phyloP scores from a whole-genome alignment of 2,888 invertebrate genomes.

The Eugnorisma glareosa region DNA sequence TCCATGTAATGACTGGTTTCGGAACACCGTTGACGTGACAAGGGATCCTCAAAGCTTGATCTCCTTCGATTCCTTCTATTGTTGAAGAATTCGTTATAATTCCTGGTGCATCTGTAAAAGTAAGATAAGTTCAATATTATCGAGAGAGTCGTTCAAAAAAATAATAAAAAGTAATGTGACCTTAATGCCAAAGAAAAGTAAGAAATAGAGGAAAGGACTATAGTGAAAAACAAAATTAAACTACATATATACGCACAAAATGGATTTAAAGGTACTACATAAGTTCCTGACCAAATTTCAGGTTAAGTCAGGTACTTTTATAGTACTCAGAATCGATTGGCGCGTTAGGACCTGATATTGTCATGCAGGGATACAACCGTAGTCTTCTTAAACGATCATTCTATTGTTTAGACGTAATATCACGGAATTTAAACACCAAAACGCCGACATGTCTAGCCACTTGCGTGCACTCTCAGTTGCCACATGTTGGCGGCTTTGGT shows the following conservation, averaged over 20 bases:
- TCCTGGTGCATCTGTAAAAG: conserved; percentile 38
- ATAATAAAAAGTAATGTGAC: neutral
- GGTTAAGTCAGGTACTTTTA: no score
- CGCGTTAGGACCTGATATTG: neutral
- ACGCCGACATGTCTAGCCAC: neutral
- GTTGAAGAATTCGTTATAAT: conserved; percentile 28
- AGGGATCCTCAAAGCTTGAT: conserved; percentile 54
- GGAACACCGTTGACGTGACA: conserved; percentile 53
- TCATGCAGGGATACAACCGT: neutral
- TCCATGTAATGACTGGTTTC: conserved; percentile 54
- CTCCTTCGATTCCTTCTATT: conserved; percentile 51
- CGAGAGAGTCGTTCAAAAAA: neutral
- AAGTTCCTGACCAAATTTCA: no score
- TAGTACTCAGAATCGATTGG: neutral
- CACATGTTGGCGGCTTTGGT: neutral
- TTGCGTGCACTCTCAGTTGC: neutral
- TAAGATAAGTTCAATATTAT: neutral
- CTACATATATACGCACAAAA: no score
- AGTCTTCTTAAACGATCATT: neutral
- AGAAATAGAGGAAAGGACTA: neutral
- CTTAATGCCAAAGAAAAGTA: neutral
- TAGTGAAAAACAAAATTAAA: neutral
- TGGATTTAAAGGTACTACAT: neutral
- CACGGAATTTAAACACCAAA: neutral
- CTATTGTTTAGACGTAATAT: neutral